Conservation (phyloP, 1,140 invertebrate genomes). For the Euschistus heros region DNA sequence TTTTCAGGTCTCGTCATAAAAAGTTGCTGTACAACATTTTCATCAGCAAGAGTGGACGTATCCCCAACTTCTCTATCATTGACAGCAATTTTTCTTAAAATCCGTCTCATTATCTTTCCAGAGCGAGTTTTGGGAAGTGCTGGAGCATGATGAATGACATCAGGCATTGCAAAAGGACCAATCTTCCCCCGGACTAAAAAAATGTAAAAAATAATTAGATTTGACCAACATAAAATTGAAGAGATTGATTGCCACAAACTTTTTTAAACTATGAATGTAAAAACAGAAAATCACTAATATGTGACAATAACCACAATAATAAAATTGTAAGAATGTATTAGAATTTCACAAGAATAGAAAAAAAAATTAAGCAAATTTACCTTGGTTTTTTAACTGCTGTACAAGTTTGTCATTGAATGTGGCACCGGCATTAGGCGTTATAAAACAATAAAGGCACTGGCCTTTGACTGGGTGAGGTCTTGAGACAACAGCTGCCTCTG, state of each 20-base stretch:
- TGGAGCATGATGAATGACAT: conserved; percentile 84
- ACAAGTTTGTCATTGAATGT: conserved; percentile 57
- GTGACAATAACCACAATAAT: no score
- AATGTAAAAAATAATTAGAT: conserved; percentile 28
- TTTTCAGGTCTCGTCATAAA: conserved; percentile 53
- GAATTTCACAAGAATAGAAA: no score
- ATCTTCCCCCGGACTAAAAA: conserved; percentile 76
- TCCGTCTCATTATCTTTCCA: conserved; percentile 95
- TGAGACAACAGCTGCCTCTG: conserved; percentile 91
- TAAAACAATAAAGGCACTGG: conserved; percentile 92
- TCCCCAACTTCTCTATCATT: conserved; percentile 85
- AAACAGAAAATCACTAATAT: no score
- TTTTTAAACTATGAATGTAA: no score
- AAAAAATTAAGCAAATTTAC: conserved; percentile 33
- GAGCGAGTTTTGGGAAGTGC: conserved; percentile 92
- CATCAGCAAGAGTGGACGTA: conserved; percentile 82
- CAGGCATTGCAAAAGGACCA: conserved; percentile 91
- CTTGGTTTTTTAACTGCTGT: conserved; percentile 62
- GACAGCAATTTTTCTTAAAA: conserved; percentile 84
- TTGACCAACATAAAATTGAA: no score
- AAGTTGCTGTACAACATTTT: conserved; percentile 66
- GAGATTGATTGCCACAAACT: no score
- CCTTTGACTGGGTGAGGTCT: conserved; percentile 89
- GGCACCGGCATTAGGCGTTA: conserved; percentile 72
- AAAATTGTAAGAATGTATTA: no score